Evolutionary conservation across 2,888 invertebrate genomes (phyloP).

Genomic region (Agonopterix arenella): DNA sequence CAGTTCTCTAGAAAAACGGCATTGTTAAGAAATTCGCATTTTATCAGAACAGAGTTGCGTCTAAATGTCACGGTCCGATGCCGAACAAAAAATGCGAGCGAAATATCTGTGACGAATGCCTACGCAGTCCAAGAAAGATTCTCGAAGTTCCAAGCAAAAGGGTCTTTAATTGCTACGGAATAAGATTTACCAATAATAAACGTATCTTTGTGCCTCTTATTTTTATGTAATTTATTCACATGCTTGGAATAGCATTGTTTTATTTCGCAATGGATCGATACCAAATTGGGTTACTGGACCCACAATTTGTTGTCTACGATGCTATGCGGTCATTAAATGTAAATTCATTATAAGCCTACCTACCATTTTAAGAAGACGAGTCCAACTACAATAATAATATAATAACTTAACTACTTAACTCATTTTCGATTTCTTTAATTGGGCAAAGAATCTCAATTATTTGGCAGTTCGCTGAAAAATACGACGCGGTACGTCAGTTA

Average conservation of each 20-base stretch:
- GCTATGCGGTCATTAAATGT: slow-evolving; percentile 32
- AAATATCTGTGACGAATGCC: not conserved
- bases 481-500: slow-evolving; percentile 5
- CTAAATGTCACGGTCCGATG: slow-evolving; percentile 17
- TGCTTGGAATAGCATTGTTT: slow-evolving; percentile 22
- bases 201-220: too few species aligned
- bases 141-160: too few species aligned
- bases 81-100: slow-evolving; percentile 10
- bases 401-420: slow-evolving; percentile 60
- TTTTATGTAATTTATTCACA: slow-evolving; percentile 6
- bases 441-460: slow-evolving; percentile 52
- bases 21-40: slow-evolving; percentile 8
- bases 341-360: slow-evolving; percentile 28
- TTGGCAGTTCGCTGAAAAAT: slow-evolving; percentile 30
- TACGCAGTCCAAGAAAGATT: not conserved
- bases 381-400: slow-evolving; percentile 21
- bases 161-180: too few species aligned
- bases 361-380: slow-evolving; percentile 21
- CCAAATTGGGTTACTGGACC: slow-evolving; percentile 20
- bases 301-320: slow-evolving; percentile 30
- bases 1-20: too few species aligned
- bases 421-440: slow-evolving; percentile 34
- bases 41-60: slow-evolving; percentile 8
- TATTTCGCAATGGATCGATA: slow-evolving; percentile 24
- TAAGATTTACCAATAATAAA: too few species aligned